A percentile compares a stretch with the other conserved stretches of the same genome.
phyloP scores from a whole-genome alignment of 2,888 invertebrate genomes.

The Nebria salina region DNA sequence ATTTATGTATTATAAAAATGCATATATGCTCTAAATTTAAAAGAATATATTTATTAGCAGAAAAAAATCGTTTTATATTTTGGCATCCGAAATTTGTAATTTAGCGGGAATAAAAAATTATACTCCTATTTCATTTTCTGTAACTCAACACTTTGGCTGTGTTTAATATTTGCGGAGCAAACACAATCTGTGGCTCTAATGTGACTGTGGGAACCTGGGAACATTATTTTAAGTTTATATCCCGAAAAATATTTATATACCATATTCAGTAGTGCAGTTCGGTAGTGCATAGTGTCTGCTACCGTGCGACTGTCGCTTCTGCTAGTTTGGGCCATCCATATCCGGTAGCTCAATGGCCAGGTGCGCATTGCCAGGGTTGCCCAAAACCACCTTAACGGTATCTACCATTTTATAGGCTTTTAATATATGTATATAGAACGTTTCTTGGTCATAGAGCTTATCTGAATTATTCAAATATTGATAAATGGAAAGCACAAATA shows the following conservation, averaged over 20 bases:
- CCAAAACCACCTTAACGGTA: conserved; percentile 39
- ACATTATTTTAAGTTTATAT: not conserved
- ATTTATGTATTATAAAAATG: too few relatives aligned
- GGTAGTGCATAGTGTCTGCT: conserved; percentile 12
- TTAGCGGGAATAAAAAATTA: too few relatives aligned
- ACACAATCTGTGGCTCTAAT: not conserved
- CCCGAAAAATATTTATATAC: conserved; percentile 10
- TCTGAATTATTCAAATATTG: not conserved
- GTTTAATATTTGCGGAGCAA: not conserved
- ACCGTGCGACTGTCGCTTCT: conserved; percentile 42
- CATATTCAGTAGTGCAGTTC: conserved; percentile 22
- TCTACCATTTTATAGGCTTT: not conserved
- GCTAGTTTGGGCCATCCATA: conserved; percentile 58
- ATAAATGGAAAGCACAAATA: not conserved
- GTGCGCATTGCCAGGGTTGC: conserved; percentile 53
- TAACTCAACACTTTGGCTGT: not conserved
- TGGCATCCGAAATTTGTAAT: too few relatives aligned
- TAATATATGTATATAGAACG: not conserved
- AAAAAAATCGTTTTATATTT: too few relatives aligned
- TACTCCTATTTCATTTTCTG: not conserved
- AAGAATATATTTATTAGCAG: too few relatives aligned
- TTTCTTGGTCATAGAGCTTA: not conserved
- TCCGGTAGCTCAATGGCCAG: conserved; percentile 59
- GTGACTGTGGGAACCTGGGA: not conserved
- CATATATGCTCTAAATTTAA: too few relatives aligned